Evolutionary conservation across 2,797 vertebrate species (phyloP).

Genomic region (Spinus olivaceus): DNA sequence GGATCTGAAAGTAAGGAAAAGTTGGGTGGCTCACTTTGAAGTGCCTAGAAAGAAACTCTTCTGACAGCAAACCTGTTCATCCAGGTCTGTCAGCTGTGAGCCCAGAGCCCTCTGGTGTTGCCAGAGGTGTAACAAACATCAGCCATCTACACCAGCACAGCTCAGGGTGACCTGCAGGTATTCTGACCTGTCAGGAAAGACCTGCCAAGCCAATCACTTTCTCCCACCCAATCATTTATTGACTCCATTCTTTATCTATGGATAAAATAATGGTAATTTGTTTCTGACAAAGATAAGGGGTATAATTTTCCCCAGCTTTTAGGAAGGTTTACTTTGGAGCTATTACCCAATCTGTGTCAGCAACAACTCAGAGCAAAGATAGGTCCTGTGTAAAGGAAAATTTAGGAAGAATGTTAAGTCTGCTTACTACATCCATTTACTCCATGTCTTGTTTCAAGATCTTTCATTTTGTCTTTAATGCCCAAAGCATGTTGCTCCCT

Average conservation of each 20-base stretch:
- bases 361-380: not conserved
- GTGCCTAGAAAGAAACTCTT: not conserved
- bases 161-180: not conserved
- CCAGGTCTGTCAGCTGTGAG: not conserved
- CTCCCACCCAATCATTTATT: not conserved
- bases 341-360: not conserved
- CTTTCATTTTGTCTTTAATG: not conserved
- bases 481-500: not conserved
- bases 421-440: not conserved
- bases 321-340: not conserved
- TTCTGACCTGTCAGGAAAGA: not conserved
- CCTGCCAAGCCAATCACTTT: not conserved
- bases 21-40: not conserved
- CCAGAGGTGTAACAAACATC: accelerated
- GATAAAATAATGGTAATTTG: not conserved
- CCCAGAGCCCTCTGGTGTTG: constrained; percentile 38
- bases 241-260: not conserved
- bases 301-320: not conserved
- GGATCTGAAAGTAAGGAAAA: not conserved
- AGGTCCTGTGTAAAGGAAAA: not conserved
- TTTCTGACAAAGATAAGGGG: not conserved
- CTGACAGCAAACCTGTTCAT: not conserved
- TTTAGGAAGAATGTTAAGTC: not conserved
- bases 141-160: too few relatives aligned
- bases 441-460: not conserved